Base-by-base conservation (phyloP, 2,797 vertebrate genomes). In the Tamandua tetradactyla region DNA sequence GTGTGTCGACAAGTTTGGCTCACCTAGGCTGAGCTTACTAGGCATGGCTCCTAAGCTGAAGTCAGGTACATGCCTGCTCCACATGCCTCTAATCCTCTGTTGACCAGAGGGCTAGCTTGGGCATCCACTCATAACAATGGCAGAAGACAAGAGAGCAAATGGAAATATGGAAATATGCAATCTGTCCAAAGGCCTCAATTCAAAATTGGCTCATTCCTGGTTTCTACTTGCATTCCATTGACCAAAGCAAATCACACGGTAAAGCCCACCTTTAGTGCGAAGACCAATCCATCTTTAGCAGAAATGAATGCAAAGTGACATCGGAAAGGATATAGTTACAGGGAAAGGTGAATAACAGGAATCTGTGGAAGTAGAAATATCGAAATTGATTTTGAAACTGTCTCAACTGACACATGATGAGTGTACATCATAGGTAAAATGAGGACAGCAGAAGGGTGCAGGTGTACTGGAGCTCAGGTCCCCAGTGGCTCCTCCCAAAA, bases 51-150 rank as follows among this genome's bases (percentile, higher is more conserved):
- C 23, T 52, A 62, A 11, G 62, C 15, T 37, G 11, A 25, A 37
- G 25, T 47, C 7, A 15, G 32, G n/a, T 2, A 47, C n/a, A 22
- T 6, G 20, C 27, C 55, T 62, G 15, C 7, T 62, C 23, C 4
- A 3, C 0, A 0, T 7, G 49, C n/a, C 27, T 42, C 30, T 32
- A 20, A n/a, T 15, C 20, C 7, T 8, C 49, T 20, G 1, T 1
- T 10, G n/a, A 75, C 12, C n/a, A 15, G 3, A 18, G 35, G 30
- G 35, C 13, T 37, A 14, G 40, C 23, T 76, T n/a, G 23, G 20
- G 40, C 3, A 1, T 0, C 0, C 25, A 25, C 15, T 76, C 42
- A 20, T 0, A 5, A 35, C 30, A 10, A 30, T 4, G 25, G 27
- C 47, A 57, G 32, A 6, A 47, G 35, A 30, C 17, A 32, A 52